Evolutionary conservation across 2,888 invertebrate species (phyloP).

Genomic region (Orthonevra nobilis): DNA sequence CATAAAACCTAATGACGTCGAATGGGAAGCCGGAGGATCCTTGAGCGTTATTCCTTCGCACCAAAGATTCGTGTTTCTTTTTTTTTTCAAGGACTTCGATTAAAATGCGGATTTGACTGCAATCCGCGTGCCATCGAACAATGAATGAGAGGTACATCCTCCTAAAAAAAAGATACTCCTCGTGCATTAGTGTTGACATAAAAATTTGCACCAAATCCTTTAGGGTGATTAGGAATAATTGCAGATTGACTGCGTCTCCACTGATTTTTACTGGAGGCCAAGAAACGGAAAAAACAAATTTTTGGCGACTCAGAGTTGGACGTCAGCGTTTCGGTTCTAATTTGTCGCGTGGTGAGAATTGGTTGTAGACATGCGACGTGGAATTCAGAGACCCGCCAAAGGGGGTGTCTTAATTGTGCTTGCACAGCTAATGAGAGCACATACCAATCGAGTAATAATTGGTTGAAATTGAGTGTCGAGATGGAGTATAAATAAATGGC

Average conservation of each 20-base stretch:
- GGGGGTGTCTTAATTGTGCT: conserved; percentile 52
- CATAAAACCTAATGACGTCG: conserved; percentile 68
- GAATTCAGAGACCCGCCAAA: conserved; percentile 6
- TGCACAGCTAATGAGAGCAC: conserved; percentile 29
- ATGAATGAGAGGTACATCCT: conserved; percentile 10
- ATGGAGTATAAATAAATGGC: too few relatives aligned
- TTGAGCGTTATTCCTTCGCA: conserved; percentile 23
- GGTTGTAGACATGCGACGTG: conserved; percentile 47
- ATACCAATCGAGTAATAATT: conserved; percentile 32
- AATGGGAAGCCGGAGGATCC: conserved; percentile 37
- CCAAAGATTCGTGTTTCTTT: conserved; percentile 2
- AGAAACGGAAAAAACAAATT: not conserved
- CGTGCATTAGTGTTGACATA: conserved; percentile 40
- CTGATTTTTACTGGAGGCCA: conserved; percentile 33
- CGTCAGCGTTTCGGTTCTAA: conserved; percentile 49
- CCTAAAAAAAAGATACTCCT: conserved; percentile 32
- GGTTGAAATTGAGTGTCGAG: not conserved
- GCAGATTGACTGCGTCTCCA: conserved; percentile 47
- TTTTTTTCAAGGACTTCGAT: conserved; percentile 25
- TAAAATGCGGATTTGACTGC: conserved; percentile 63
- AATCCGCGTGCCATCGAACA: conserved; percentile 48
- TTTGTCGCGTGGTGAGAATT: conserved; percentile 54
- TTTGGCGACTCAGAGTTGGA: conserved; percentile 39
- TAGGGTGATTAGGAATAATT: conserved; percentile 56
- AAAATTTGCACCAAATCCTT: conserved; percentile 60